Base-by-base conservation (phyloP, 2,888 invertebrate species). In the Lasius platythorax region DNA sequence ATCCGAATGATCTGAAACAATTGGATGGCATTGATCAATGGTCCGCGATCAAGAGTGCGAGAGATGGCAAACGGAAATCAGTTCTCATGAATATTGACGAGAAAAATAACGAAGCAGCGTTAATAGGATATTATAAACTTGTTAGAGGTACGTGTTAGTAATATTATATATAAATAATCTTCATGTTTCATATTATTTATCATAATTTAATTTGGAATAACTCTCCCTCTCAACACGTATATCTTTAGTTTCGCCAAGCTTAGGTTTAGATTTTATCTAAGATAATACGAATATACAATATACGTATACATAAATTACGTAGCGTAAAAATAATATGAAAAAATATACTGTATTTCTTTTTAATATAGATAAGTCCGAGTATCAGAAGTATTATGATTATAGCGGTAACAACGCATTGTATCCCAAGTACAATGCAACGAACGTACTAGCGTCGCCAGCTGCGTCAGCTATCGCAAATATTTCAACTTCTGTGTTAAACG, bases 51-150 rank as follows among this genome's bases (percentile, higher is more conserved):
- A 79, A 50, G 12, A 76, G 28, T 3, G 87, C 63, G 6, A 76
- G 79, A 53, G 83, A 85, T 1, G 96, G 96, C 0, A 95, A 96
- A 0, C 95, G 97, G 28, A 96, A 96, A 23, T 97, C 97, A 87
- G 95, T 97, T 23, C 95, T 98, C 8, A 96, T 97, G 87, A 97
- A 97, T 93, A 97, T 98, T 84, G 97, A 98, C 92, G 96, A 97
- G 0, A n/a, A 28, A 0, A 74, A 88, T 11, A 68, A 74, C 3
- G 91, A 91, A 1, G 72, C 53, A 0, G 91, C 92, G 5, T 82
- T 94, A 11, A 83, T 90, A 6, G 90, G 91, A 58, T 81, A 82
- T 11, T 92, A 91, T 63, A 94, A 95, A 87, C 85, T 94, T 9
- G n/a, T 94, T 3, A 91, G 88, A 87, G 93, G 94, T 94, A 76